Evolutionary conservation across 2,113 vertebrate species (phyloP), one percentile per base, ranked within the genome.

Genomic region (Anarhynchus alexandrinus): DNA sequence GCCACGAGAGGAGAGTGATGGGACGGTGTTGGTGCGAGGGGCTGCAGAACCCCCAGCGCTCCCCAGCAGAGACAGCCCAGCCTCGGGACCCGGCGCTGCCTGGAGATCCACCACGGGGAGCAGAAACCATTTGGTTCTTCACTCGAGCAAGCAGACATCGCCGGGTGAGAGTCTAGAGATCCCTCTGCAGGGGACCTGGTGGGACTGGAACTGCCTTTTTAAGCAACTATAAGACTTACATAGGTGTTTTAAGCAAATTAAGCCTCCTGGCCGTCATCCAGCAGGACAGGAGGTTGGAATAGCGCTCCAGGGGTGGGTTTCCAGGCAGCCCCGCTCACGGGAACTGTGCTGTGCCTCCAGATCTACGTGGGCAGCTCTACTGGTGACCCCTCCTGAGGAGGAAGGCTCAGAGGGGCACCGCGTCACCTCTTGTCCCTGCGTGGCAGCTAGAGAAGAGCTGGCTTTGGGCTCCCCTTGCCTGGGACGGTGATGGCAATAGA

Each of bases 291-390:
- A 43, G 71, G 67, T 17, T 26, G 64, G 49, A 32, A 4, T 6
- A 10, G 9, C 0, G 19, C 76, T 34, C 76, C 77, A 6, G 55
- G 9, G 66, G 18, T 9, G 82, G n/a, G 23, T 52, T 71, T 64
- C 40, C 94, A 85, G 94, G 61, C 61, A 49, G 85, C 30, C 10
- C 62, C 9, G 26, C 54, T 11, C 14, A 0, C 0, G 32, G 69
- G 30, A 43, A 43, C 34, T 2, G 40, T 6, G 42, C 58, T 55
- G 80, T 3, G 83, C 27, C 80, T 43, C 70, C 70, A 22, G 57
- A 6, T 2, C 2, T 0, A 2, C 0, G 18, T 1, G 43, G 64
- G 76, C 32, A 70, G 80, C 70, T 43, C 58, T 2, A 2, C 7
- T 1, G 5, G 47, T 2, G 80, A 25, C 27, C 34, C 26, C 55